A percentile compares a stretch with the other conserved stretches of the same genome.
These are phyloP conservation scores for Benthosema pterotum DNA, from an alignment of 2,797 vertebrate species.

Conservation along the genomic window DNA sequence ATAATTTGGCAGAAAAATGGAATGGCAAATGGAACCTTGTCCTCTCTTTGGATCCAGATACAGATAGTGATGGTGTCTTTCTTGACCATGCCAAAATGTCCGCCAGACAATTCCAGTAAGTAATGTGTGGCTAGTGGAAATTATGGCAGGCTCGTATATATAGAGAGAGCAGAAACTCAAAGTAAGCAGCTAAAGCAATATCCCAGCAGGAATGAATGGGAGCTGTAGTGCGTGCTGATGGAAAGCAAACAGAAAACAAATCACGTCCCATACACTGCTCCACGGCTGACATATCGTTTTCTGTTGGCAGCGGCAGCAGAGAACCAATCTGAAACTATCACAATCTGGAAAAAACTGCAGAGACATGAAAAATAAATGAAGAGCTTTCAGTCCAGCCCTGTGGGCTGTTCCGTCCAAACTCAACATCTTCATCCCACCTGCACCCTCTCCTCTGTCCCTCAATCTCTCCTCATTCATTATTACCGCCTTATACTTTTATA, in stretches of 20 bases:
- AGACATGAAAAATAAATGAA: background rate
- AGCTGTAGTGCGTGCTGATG: constrained; percentile 26
- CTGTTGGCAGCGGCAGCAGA: constrained; percentile 16
- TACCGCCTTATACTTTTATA: background rate
- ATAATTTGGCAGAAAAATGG: no score
- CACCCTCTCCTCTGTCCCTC: background rate
- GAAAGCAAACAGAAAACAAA: constrained; percentile 34
- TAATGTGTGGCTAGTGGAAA: constrained; percentile 51
- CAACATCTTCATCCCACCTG: constrained; percentile 24
- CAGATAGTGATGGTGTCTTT: background rate
- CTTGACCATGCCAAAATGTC: constrained; percentile 35
- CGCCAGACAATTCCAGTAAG: constrained; percentile 44
- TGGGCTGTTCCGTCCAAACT: no score
- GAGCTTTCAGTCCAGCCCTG: no score
- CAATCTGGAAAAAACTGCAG: constrained; percentile 1
- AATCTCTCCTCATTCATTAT: background rate
- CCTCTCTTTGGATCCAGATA: no score
- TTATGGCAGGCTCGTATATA: constrained; percentile 28
- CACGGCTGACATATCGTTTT: constrained; percentile 33
- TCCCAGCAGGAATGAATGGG: constrained; percentile 24
- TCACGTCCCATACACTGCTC: constrained; percentile 27
- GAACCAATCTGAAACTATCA: constrained; percentile 2
- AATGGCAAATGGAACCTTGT: no score
- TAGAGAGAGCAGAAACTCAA: constrained; percentile 40
- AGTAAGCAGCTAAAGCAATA: constrained; percentile 13